phyloP scores from a whole-genome alignment of 2,797 vertebrate species.

The Rhinogobio ventralis region DNA sequence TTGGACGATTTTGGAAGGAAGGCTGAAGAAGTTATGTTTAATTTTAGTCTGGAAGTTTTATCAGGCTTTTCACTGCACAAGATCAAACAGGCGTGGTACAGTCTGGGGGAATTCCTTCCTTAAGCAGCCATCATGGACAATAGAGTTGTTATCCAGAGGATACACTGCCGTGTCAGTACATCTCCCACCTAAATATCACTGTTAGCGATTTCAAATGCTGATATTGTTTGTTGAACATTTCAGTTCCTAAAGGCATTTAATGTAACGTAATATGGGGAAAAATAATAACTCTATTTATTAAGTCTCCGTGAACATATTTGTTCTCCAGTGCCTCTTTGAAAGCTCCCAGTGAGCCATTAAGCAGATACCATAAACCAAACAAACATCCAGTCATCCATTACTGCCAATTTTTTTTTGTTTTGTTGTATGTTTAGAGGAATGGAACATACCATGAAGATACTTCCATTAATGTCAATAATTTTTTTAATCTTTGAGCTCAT shows the following conservation, averaged over 20 bases:
- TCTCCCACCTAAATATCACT: conserved; percentile 33
- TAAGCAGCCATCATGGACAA: conserved; percentile 54
- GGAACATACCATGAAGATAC: neutral
- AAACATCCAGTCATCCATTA: neutral
- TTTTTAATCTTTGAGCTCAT: neutral
- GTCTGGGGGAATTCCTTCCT: conserved; percentile 75
- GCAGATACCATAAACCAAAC: conserved; percentile 11
- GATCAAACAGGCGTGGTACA: conserved; percentile 71
- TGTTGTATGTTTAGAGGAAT: neutral
- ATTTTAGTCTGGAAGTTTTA: conserved; percentile 73
- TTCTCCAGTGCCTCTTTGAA: conserved; percentile 3
- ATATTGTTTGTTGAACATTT: neutral
- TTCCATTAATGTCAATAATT: neutral
- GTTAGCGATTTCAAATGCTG: neutral
- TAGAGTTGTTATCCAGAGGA: conserved; percentile 49
- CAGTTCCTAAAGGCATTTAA: neutral
- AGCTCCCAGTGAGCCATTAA: conserved; percentile 8
- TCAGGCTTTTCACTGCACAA: conserved; percentile 62
- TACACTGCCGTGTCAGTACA: conserved; percentile 47
- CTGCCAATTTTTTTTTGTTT: neutral
- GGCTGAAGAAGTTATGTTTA: conserved; percentile 69
- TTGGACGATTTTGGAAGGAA: conserved; percentile 64
- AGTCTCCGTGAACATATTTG: neutral
- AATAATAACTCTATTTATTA: neutral
- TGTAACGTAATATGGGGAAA: neutral